Conservation (phyloP, 2,113 vertebrate genomes). For the Genyomyrus donnyi region DNA sequence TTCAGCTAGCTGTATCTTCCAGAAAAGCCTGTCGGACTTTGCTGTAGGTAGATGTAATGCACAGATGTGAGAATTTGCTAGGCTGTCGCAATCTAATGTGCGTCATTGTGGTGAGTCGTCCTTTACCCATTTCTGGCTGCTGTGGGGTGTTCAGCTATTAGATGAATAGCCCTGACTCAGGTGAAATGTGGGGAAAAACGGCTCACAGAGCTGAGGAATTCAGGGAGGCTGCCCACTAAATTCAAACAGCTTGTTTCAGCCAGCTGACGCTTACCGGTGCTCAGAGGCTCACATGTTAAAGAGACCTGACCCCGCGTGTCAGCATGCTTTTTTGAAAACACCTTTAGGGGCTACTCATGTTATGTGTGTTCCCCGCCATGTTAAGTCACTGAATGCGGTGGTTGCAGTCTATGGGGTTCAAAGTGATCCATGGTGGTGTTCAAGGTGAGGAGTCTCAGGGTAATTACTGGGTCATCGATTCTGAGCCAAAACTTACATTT, state of each 20-base stretch:
- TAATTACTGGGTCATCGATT: background rate
- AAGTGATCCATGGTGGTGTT: background rate
- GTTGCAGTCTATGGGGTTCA: background rate
- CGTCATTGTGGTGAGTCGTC: background rate
- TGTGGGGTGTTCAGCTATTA: background rate
- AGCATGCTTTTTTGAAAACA: constrained; percentile 21
- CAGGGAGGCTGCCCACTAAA: background rate
- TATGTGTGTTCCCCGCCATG: background rate
- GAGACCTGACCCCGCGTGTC: constrained; percentile 14
- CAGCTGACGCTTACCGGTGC: background rate
- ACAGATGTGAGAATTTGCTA: background rate
- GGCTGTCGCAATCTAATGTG: background rate
- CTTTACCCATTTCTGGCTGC: background rate
- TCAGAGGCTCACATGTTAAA: constrained; percentile 28
- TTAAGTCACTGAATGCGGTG: background rate
- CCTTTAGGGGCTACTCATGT: background rate
- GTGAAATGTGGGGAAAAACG: constrained; percentile 13
- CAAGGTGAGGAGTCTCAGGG: background rate
- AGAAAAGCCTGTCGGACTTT: background rate
- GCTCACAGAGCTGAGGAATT: background rate
- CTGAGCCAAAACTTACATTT: background rate
- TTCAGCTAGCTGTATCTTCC: background rate
- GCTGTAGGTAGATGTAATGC: background rate
- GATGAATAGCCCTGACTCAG: constrained; percentile 16
- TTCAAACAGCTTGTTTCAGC: background rate